phyloP scores from a whole-genome alignment of 2,888 invertebrate genomes.

The Trissolcus brochymenae region DNA sequence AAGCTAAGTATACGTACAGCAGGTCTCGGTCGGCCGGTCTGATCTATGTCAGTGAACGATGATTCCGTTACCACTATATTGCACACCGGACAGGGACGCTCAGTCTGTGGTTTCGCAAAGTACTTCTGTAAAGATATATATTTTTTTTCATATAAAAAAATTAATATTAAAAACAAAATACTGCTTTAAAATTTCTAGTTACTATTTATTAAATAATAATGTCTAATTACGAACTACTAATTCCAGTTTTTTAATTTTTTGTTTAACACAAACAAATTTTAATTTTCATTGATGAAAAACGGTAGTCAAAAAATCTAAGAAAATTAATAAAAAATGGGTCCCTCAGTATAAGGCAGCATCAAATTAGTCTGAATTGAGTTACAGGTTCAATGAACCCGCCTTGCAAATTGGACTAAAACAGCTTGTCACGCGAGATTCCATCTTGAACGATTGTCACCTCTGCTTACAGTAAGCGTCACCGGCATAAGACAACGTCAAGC shows the following conservation, averaged over 20 bases:
- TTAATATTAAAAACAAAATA: too few species aligned
- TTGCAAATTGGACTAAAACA: slow-evolving; percentile 87
- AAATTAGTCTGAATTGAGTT: slow-evolving; percentile 94
- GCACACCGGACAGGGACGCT: slow-evolving; percentile 70
- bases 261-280: too few species aligned
- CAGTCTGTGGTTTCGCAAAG: slow-evolving; percentile 70
- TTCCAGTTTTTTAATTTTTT: too few species aligned
- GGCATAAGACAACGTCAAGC: slow-evolving; percentile 77
- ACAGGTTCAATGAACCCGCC: slow-evolving; percentile 78
- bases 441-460: slow-evolving; percentile 78
- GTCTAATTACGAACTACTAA: background rate
- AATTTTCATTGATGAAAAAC: too few species aligned
- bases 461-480: slow-evolving; percentile 78
- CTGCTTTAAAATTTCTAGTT: too few species aligned
- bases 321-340: slow-evolving; percentile 39
- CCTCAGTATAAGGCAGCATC: slow-evolving; percentile 80
- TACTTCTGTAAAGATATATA: slow-evolving; percentile 71
- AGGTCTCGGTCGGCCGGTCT: slow-evolving; percentile 71
- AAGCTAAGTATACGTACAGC: slow-evolving; percentile 77
- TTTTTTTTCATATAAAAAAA: slow-evolving; percentile 57
- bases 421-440: slow-evolving; percentile 86
- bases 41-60: slow-evolving; percentile 72
- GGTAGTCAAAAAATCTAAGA: too few species aligned
- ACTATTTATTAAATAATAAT: too few species aligned
- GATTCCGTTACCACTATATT: slow-evolving; percentile 64